phyloP scores from a whole-genome alignment of 2,888 invertebrate species.

The Tanytarsus gracilentus region DNA sequence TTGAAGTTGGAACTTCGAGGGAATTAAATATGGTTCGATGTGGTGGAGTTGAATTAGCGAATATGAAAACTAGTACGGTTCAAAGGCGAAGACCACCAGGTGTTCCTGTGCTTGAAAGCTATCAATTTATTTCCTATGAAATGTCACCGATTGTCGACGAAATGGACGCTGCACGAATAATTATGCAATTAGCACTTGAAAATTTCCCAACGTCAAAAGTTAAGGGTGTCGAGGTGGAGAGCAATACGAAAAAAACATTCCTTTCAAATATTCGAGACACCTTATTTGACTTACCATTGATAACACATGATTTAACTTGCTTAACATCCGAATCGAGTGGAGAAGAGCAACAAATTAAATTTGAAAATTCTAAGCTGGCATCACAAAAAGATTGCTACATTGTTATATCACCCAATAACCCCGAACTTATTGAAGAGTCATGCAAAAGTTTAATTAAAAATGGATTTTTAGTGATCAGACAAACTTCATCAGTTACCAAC shows the following conservation, averaged over 20 bases:
- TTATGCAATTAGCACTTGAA: conserved; percentile 58
- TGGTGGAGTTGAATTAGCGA: conserved; percentile 62
- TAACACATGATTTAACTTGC: conserved; percentile 52
- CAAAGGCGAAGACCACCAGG: conserved; percentile 53
- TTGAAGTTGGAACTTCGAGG: background rate
- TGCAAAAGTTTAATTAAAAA: conserved; percentile 48
- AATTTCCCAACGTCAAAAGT: conserved; percentile 53
- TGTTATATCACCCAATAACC: conserved; percentile 34
- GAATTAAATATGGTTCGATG: conserved; percentile 41
- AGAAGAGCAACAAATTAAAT: conserved; percentile 40
- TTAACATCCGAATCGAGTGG: conserved; percentile 33
- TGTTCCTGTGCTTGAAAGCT: conserved; percentile 60
- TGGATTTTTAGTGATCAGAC: conserved; percentile 54
- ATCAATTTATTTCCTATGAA: conserved; percentile 56
- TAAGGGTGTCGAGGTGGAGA: conserved; percentile 46
- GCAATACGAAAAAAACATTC: conserved; percentile 44
- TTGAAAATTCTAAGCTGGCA: conserved; percentile 53
- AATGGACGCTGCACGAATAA: conserved; percentile 45
- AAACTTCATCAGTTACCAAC: conserved; percentile 36
- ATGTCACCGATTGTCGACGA: background rate
- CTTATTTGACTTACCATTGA: conserved; percentile 52
- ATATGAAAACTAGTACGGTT: conserved; percentile 61
- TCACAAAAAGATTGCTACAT: conserved; percentile 39
- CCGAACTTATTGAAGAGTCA: conserved; percentile 43
- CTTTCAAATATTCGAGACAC: conserved; percentile 47